Evolutionary conservation across 2,113 vertebrate species (phyloP).

Genomic region (Hemicordylus capensis): DNA sequence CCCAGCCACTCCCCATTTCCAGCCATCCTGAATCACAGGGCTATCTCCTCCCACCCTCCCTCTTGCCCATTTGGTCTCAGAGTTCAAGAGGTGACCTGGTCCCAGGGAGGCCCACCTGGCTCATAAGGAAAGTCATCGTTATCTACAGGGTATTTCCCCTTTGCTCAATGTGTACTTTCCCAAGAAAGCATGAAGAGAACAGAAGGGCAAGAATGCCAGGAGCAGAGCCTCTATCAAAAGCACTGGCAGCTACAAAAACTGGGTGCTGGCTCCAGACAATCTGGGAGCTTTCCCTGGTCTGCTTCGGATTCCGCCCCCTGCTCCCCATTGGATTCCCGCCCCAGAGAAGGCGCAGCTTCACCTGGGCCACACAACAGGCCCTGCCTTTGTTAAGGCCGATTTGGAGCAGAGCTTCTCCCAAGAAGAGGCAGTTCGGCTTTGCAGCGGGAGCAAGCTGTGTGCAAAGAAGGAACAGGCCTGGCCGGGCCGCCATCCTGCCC

Average conservation of each 20-base stretch:
- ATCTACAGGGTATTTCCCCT: too few species aligned
- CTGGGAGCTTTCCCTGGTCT: background rate
- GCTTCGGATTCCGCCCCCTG: accelerated
- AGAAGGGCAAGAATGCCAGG: background rate
- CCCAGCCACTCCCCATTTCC: too few species aligned
- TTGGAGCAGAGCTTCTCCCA: too few species aligned
- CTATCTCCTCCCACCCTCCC: too few species aligned
- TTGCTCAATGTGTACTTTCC: background rate
- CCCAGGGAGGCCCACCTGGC: too few species aligned
- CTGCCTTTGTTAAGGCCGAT: background rate
- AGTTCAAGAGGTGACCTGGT: too few species aligned
- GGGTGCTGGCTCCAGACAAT: background rate
- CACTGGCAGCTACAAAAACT: background rate
- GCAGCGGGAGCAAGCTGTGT: background rate
- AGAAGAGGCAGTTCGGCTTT: background rate
- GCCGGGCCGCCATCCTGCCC: background rate
- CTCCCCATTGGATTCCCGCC: too few species aligned
- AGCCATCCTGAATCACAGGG: too few species aligned
- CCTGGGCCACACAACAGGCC: background rate
- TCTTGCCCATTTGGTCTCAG: too few species aligned
- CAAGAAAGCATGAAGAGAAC: background rate
- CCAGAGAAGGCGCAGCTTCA: background rate
- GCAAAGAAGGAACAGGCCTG: background rate
- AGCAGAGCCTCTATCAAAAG: too few species aligned
- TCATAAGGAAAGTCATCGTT: too few species aligned